These are phyloP conservation scores for Eudemis profundana DNA, from an alignment of 2,888 invertebrate genomes.

Conservation along the genomic window DNA sequence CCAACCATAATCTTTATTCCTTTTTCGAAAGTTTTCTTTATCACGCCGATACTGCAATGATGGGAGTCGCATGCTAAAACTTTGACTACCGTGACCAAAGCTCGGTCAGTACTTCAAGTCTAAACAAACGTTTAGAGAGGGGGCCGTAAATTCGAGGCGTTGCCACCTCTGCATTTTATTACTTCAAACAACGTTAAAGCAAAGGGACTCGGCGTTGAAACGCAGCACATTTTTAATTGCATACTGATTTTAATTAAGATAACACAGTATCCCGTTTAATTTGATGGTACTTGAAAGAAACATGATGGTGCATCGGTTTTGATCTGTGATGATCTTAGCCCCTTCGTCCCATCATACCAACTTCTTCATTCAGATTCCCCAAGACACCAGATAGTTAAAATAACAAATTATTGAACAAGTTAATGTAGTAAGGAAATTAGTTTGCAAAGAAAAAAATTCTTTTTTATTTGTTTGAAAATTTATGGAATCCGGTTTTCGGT, in stretches of 20 bases:
- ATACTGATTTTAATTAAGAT: constrained; percentile 36
- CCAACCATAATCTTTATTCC: too few relatives aligned
- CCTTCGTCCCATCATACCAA: constrained; percentile 5
- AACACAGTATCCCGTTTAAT: constrained; percentile 35
- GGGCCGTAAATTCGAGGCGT: constrained; percentile 3
- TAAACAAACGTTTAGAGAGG: neutral
- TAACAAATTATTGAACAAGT: neutral
- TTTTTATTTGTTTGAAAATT: too few relatives aligned
- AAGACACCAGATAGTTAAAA: neutral
- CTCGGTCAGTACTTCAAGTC: constrained; percentile 2
- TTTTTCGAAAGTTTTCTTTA: neutral
- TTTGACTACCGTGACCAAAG: constrained; percentile 1
- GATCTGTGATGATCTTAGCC: constrained; percentile 23
- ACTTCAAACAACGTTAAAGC: constrained; percentile 30
- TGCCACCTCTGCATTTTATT: constrained; percentile 20
- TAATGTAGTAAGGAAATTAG: neutral
- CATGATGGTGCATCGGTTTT: constrained; percentile 36
- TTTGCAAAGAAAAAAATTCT: neutral
- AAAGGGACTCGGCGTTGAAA: constrained; percentile 31
- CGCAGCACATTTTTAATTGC: constrained; percentile 38
- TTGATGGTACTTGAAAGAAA: constrained; percentile 21
- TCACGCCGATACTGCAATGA: neutral
- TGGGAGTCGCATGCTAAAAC: neutral
- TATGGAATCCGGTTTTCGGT: neutral
- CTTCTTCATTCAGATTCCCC: neutral